These are phyloP conservation scores for Zoroaster sp. DNA, from an alignment of 53 echinoderm and acorn worm genomes.

Conservation along the genomic window DNA sequence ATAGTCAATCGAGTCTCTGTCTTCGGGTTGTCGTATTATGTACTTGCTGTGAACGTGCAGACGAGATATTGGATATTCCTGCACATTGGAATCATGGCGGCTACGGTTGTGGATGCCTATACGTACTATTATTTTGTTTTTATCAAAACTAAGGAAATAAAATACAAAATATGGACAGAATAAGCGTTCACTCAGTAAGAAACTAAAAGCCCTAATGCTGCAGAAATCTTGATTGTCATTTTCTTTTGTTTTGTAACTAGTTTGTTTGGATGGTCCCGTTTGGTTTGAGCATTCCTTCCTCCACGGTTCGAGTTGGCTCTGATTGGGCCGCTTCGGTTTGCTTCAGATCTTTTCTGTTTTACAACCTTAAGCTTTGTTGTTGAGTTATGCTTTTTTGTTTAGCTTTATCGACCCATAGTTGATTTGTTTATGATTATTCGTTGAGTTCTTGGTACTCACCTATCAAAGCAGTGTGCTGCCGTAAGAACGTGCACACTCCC, in stretches of 20 bases:
- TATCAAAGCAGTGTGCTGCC: slow-evolving; percentile 94
- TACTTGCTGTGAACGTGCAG: slow-evolving; percentile 76
- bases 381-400: not conserved
- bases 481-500: slow-evolving; percentile 72
- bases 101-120: slow-evolving; percentile 74
- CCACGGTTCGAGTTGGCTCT: too few species aligned
- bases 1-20: slow-evolving; percentile 56
- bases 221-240: not conserved
- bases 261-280: not conserved
- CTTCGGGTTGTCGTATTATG: slow-evolving; percentile 53
- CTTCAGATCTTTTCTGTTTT: not conserved
- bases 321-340: not conserved
- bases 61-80: slow-evolving; percentile 78
- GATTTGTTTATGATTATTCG: too few species aligned
- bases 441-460: slow-evolving; percentile 30
- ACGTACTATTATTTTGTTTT: slow-evolving; percentile 62
- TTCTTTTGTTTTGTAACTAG: not conserved
- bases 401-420: not conserved
- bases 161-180: not conserved
- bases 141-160: slow-evolving; percentile 78
- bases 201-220: too few species aligned
- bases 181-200: too few species aligned
- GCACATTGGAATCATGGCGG: slow-evolving; percentile 52
- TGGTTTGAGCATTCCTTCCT: not conserved
- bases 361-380: too few species aligned